Evolutionary conservation across 2,888 invertebrate species (phyloP), one percentile per base, ranked within the genome.

Genomic region (Scaptomyza flava): DNA sequence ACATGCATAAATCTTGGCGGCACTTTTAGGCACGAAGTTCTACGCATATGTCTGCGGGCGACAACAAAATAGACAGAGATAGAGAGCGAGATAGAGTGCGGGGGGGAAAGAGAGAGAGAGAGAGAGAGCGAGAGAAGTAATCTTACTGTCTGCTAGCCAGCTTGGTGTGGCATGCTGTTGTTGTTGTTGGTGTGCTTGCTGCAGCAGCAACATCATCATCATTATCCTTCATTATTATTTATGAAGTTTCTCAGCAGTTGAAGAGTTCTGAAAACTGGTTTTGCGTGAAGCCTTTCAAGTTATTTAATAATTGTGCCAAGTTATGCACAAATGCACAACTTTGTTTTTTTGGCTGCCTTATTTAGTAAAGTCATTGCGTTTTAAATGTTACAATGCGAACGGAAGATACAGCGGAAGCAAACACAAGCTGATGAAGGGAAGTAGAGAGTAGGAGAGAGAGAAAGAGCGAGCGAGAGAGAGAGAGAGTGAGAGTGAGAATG

Each of bases 261-360:
- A 41, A 41, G 43, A 48, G 61, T 47, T 58, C 47, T 36, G 43
- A 72, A 84, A 38, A 83, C 79, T 9, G 70, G 83, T 81, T 79
- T 34, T 59, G 48, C 43, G 11, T 56, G 73, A 75, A 72, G 59
- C 71, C 79, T 74, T 74, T 79, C 84, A 81, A 84, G 83, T 84
- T 17, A 85, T 89, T 85, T 79, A 77, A 84, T 89, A 89, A 89
- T 89, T 89, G 85, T 89, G 87, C 87, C 88, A 84, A 85, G 83
- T 74, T 81, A 77, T 84, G 77, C 79, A 63, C 77, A 77, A 54
- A 68, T 48, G 74, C 43, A 65, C 53, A 71, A 70, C 51, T 66
- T 47, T 43, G 52, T 63, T 48, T 27, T 76, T 73, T 73, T 64
- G 75, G 71, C 69, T 73, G 64, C 76, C 75, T 81, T 86, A 79